These are phyloP conservation scores for Aspidiotus destructor DNA, from an alignment of 2,888 invertebrate species.

Conservation along the genomic window DNA sequence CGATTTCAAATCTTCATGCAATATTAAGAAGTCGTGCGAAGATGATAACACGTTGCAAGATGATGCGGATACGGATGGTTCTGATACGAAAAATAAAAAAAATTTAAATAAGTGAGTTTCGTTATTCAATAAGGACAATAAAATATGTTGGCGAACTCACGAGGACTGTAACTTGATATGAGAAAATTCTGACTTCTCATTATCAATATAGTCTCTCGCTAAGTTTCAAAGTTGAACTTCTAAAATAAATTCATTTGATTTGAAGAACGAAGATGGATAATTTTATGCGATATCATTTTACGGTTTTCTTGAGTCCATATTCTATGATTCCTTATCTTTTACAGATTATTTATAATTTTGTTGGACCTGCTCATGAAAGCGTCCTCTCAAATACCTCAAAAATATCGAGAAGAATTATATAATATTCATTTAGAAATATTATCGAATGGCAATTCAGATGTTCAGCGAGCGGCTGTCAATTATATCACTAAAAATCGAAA, in stretches of 20 bases:
- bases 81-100: slow-evolving; percentile 3
- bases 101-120: slow-evolving; percentile 18
- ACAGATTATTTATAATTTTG: slow-evolving; percentile 49
- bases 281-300: too few relatives aligned
- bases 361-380: slow-evolving; percentile 64
- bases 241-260: too few relatives aligned
- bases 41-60: neutral
- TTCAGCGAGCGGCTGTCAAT: slow-evolving; percentile 77
- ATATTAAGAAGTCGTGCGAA: slow-evolving; percentile 42
- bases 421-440: slow-evolving; percentile 70
- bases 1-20: slow-evolving; percentile 49
- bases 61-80: neutral
- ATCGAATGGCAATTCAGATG: slow-evolving; percentile 56
- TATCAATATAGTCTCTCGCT: neutral
- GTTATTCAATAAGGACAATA: neutral
- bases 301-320: too few relatives aligned
- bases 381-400: slow-evolving; percentile 1
- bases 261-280: too few relatives aligned
- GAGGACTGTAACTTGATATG: neutral
- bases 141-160: too few relatives aligned
- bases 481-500: slow-evolving; percentile 78
- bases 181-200: neutral
- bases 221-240: neutral
- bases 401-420: slow-evolving; percentile 49
- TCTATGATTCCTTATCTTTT: slow-evolving; percentile 8